Evolutionary conservation across 2,113 vertebrate genomes (phyloP).

Genomic region (Boleophthalmus pectinirostris): DNA sequence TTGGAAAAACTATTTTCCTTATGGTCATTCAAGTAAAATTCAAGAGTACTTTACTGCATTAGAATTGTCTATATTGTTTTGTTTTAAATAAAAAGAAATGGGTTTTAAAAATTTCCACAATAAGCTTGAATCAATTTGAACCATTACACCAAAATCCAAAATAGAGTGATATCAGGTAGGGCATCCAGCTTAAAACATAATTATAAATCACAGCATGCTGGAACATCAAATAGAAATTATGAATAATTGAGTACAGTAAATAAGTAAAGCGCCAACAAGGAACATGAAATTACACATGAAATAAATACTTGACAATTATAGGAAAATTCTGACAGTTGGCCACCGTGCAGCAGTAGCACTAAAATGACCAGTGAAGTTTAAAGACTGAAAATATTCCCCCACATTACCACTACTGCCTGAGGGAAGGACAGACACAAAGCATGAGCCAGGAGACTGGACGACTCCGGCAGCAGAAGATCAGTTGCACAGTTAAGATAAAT

Average conservation of each 20-base stretch:
- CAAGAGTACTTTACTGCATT: too few relatives aligned
- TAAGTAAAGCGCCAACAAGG: too few relatives aligned
- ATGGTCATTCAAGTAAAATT: too few relatives aligned
- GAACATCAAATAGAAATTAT: not conserved
- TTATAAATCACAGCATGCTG: not conserved
- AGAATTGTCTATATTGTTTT: not conserved
- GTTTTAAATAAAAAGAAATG: not conserved
- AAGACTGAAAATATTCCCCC: conserved; percentile 29
- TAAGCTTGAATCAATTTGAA: too few relatives aligned
- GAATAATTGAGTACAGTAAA: not conserved
- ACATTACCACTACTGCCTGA: conserved; percentile 26
- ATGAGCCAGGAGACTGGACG: conserved; percentile 53
- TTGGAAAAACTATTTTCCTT: not conserved
- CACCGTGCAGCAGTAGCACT: conserved; percentile 11
- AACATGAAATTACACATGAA: too few relatives aligned
- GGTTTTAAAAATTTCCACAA: not conserved
- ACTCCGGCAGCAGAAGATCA: conserved; percentile 55
- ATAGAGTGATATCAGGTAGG: not conserved
- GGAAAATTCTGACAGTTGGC: not conserved
- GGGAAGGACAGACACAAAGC: conserved; percentile 44
- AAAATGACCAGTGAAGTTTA: conserved; percentile 37
- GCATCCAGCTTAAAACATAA: not conserved
- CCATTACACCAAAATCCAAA: not conserved
- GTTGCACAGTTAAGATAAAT: conserved; percentile 63
- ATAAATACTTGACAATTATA: too few relatives aligned